Base-by-base conservation (phyloP, 2,888 invertebrate species). In the Leptothorax acervorum region DNA sequence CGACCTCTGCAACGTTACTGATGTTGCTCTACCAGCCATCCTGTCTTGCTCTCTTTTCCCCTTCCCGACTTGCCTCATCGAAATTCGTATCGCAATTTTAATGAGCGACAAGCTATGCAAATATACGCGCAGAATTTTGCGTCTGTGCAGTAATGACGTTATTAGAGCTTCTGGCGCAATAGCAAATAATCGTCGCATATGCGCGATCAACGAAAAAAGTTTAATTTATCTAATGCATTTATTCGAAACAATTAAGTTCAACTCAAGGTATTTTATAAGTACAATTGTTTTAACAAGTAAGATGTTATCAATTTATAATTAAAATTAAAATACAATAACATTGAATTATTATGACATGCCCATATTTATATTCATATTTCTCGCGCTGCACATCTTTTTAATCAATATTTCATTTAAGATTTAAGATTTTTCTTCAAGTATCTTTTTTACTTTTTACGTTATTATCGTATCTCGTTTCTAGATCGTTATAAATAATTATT, bases 51-150 rank as follows among this genome's bases (percentile, higher is more conserved):
- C 62, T 35, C 45, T 63, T 73, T 78, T 31, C 63, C 48, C 23
- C n/a, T 15, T 31, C 0, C 31, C 2, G 23, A 28, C 28, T 51
- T 51, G 66, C 68, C 76, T 78, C 82, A 83, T 84, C 82, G 87
- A 85, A 88, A 88, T 89, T 87, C 87, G 87, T 86, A 90, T 88
- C 88, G 89, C 86, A 89, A 92, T 92, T 92, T 92, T 92, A 92
- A 92, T 91, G 92, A 92, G 91, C 90, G 87, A 91, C 90, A 88
- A 89, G 87, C 90, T 89, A 87, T 70, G 79, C 85, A 85, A 90
- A 88, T 85, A 88, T 85, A 76, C 45, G 55, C 35, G n/a, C n/a
- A 45, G 9, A 62, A 68, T 68, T 45, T 48, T 57, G 51, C 35
- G 35, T 79, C 35, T 57, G 57, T 42, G 35, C 60, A 73, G 23